Evolutionary conservation across 1,140 invertebrate species (phyloP), one percentile per base, ranked within the genome.

Genomic region (Ylistrum balloti): DNA sequence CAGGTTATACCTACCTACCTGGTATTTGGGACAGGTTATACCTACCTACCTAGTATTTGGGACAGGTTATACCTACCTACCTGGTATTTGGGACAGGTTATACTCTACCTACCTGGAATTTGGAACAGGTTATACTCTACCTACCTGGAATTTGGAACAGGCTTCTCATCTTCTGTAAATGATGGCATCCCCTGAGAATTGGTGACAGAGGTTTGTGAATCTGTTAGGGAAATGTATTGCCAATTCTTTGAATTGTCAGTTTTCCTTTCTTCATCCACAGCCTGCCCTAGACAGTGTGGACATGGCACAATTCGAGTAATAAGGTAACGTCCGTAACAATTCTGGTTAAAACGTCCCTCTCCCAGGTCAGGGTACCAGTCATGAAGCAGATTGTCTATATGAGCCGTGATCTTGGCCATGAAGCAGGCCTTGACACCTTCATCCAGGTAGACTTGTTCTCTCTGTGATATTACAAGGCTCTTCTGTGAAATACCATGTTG

Each of bases 341-440:
- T 99, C 95, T 99, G 99, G 0, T 99, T 98, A 96, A 99, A 99
- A 85, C 99, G 97, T 1, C 92, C 92, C 0, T 99, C 99, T 10
- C 99, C 98, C 86, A 99, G 96, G 0, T 98, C 98, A 0, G 99
- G 99, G 96, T 99, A 99, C 99, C 99, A 99, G 96, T 99, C 99
- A 96, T 99, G 99, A 0, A 99, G 96, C 33, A 99, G 96, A 88
- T 99, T 98, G 95, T 99, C 99, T 93, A 99, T 98, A 95, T 99
- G 99, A 95, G 99, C 99, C 0, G 99, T 98, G n/a, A 98, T 97
- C 28, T 99, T 96, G 0, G 99, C 98, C 86, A 99, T 95, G 22
- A 99, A 95, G 94, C 98, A 98, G 0, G 99, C 97, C 89, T 98
- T 97, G 0, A 92, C 97, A 97, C 96, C 98, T 98, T 74, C 97